Conservation (phyloP, 2,797 vertebrate genomes). For the Cossypha niveicapilla region DNA sequence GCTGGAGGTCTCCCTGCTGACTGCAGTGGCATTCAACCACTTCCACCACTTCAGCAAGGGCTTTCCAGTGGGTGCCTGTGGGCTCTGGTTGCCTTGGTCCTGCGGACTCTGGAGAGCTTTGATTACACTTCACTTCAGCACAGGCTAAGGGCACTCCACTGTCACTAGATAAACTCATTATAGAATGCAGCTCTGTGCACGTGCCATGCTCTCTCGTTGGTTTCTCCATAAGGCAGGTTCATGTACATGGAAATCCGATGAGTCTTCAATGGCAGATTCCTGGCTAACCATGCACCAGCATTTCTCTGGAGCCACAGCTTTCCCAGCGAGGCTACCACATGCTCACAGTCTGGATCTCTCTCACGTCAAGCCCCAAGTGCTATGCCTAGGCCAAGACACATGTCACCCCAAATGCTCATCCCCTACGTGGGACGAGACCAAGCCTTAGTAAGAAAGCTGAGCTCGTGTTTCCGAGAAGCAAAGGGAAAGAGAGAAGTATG, state of each 20-base stretch:
- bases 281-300: not conserved
- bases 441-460: not conserved
- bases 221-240: not conserved
- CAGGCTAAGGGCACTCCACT: not conserved
- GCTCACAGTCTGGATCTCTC: not conserved
- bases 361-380: not conserved
- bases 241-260: fast-evolving
- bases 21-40: not conserved
- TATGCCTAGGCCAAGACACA: not conserved
- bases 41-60: not conserved
- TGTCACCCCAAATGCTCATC: not conserved
- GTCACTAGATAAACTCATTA: not conserved
- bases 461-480: not conserved
- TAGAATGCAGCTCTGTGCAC: not conserved
- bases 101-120: not conserved
- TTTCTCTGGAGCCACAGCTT: not conserved
- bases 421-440: fast-evolving
- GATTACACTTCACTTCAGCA: not conserved
- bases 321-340: fast-evolving
- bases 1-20: not conserved
- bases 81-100: not conserved
- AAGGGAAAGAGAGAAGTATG: not conserved
- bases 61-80: not conserved
- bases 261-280: not conserved
- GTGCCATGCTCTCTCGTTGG: not conserved